phyloP scores from a whole-genome alignment of 2,113 vertebrate species.

The Motacilla tschutschensis region DNA sequence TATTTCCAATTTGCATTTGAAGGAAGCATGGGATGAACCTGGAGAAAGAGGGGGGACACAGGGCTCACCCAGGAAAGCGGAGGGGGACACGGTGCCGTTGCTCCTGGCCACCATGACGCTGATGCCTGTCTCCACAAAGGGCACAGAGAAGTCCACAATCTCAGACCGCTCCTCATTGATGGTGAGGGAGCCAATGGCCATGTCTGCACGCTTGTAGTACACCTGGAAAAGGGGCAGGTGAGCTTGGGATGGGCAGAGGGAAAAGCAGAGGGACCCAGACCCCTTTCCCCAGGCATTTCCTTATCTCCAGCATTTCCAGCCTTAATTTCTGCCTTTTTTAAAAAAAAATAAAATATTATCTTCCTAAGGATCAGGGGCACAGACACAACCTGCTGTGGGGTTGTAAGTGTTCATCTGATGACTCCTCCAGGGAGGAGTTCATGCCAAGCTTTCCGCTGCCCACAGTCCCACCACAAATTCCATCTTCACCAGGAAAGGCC shows the following conservation, averaged over 20 bases:
- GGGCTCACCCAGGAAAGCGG: constrained; percentile 89
- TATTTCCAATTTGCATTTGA: neutral
- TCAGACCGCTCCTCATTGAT: constrained; percentile 96
- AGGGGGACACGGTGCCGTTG: constrained; percentile 95
- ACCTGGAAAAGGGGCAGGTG: constrained; percentile 73
- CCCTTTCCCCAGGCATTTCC: neutral
- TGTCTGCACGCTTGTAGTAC: constrained; percentile 93
- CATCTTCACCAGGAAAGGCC: neutral
- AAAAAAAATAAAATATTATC: too few species aligned
- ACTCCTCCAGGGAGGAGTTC: neutral
- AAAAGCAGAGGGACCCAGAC: neutral
- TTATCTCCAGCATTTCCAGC: neutral
- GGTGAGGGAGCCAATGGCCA: constrained; percentile 97
- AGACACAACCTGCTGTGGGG: neutral
- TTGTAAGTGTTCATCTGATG: rapidly evolving
- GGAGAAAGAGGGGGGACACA: neutral
- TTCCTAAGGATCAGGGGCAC: neutral
- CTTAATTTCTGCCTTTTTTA: neutral
- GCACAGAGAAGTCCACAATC: constrained; percentile 96
- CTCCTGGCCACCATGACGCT: constrained; percentile 97
- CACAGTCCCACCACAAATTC: neutral
- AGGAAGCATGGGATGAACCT: rapidly evolving
- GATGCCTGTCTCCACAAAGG: constrained; percentile 97
- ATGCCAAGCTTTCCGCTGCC: neutral
- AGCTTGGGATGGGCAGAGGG: neutral